phyloP scores from a whole-genome alignment of 1,140 invertebrate genomes.

The Drosophila equinoxialis region DNA sequence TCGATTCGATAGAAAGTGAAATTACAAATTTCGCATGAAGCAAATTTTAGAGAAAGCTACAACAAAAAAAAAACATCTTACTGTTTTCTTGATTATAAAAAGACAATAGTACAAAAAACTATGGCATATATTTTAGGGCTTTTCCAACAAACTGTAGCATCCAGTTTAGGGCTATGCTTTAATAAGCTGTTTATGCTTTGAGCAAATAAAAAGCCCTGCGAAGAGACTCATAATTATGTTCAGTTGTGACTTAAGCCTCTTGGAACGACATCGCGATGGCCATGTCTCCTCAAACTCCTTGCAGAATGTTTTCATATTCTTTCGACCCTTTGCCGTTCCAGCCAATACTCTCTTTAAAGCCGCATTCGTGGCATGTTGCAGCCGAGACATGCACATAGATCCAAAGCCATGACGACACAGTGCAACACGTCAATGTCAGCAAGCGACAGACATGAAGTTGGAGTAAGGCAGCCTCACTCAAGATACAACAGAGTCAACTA shows the following conservation, averaged over 20 bases:
- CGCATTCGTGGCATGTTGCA: neutral
- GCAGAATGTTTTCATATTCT: neutral
- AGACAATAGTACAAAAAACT: neutral
- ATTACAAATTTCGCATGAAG: neutral
- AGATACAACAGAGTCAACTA: no score
- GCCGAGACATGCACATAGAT: no score
- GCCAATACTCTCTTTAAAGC: slow-evolving; percentile 7
- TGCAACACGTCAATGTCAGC: no score
- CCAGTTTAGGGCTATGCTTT: neutral
- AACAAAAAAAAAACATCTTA: neutral
- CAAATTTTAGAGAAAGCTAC: neutral
- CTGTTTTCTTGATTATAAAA: neutral
- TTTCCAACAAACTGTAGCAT: neutral
- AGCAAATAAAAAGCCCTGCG: no score
- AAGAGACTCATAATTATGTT: slow-evolving; percentile 2
- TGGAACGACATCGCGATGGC: neutral
- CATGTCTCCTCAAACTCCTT: no score
- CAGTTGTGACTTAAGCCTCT: slow-evolving; percentile 1
- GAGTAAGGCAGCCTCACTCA: no score
- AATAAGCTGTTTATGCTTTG: no score
- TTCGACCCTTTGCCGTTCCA: slow-evolving; percentile 19
- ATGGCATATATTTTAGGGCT: neutral
- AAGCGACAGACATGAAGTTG: no score
- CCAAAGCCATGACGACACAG: no score
- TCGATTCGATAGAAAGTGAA: slow-evolving; percentile 7